These are phyloP conservation scores for Paracentrotus lividus DNA, from an alignment of 53 echinoderm and acorn worm species.

Conservation along the genomic window DNA sequence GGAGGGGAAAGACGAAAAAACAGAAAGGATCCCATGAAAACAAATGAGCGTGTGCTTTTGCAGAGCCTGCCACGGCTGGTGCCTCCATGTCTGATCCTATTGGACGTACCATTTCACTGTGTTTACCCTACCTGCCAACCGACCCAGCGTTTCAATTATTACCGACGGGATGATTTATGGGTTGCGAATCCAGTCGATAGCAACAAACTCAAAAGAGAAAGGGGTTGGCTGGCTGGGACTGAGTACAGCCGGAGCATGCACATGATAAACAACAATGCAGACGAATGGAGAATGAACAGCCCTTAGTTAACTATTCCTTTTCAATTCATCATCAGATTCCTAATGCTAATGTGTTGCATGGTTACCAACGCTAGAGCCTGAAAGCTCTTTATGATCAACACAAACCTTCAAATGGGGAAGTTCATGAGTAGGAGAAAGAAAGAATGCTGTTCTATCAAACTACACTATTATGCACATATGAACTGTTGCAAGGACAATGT, in stretches of 20 bases:
- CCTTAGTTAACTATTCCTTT: constrained; percentile 44
- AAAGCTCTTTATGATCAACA: not conserved
- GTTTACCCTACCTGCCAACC: constrained; percentile 72
- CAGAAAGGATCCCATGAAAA: constrained; percentile 47
- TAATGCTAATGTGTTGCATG: constrained; percentile 41
- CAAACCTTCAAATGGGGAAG: not conserved
- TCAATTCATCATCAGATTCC: constrained; percentile 11
- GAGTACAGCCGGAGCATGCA: not conserved
- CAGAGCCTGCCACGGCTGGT: constrained; percentile 48
- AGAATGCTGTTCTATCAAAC: constrained; percentile 10
- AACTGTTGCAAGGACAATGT: not conserved
- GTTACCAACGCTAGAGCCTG: constrained; percentile 33
- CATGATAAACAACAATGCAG: constrained; percentile 30
- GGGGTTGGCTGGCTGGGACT: not conserved
- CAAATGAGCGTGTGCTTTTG: constrained; percentile 48
- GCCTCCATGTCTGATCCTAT: constrained; percentile 57
- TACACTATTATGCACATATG: not conserved
- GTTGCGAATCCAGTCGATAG: constrained; percentile 53
- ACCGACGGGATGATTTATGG: constrained; percentile 70
- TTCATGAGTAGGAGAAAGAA: not conserved
- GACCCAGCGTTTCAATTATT: constrained; percentile 68
- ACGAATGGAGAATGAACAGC: constrained; percentile 23
- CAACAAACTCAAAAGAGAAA: constrained; percentile 62
- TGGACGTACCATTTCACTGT: constrained; percentile 68
- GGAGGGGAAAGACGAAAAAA: constrained; percentile 15